phyloP scores from a whole-genome alignment of 2,888 invertebrate species.

The Corbicula japonica region DNA sequence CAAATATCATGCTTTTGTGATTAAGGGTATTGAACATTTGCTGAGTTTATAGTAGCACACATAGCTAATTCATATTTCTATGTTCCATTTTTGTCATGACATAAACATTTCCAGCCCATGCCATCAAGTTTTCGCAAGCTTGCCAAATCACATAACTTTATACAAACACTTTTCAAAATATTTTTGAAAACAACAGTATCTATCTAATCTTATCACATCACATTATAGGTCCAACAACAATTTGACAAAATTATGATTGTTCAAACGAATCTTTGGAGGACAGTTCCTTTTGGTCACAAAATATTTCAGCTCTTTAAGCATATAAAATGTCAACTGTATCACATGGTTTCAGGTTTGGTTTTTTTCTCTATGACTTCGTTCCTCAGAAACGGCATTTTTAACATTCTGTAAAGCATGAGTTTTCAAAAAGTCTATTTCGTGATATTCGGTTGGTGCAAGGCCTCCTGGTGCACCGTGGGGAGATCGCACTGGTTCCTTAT shows the following conservation, averaged over 20 bases:
- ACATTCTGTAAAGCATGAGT: conserved; percentile 95
- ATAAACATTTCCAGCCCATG: no score
- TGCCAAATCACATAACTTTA: no score
- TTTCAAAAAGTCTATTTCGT: conserved; percentile 97
- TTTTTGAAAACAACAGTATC: neutral
- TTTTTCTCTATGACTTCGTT: conserved; percentile 43
- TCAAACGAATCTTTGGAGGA: neutral
- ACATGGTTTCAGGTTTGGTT: conserved; percentile 26
- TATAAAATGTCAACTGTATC: neutral
- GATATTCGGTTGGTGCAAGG: conserved; percentile 91
- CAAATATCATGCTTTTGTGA: no score
- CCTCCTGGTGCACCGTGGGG: conserved; percentile 55
- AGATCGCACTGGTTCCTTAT: conserved; percentile 63
- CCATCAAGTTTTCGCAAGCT: no score
- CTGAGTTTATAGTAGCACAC: no score
- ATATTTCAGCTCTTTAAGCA: neutral
- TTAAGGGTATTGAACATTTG: no score
- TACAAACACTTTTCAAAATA: neutral
- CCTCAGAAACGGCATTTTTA: conserved; percentile 63
- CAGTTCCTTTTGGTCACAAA: neutral
- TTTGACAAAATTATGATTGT: neutral
- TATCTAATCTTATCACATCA: neutral
- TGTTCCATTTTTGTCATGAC: no score
- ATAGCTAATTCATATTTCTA: no score
- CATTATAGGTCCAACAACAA: neutral